Conservation (phyloP, 2,113 vertebrate species). For the Aix galericulata region DNA sequence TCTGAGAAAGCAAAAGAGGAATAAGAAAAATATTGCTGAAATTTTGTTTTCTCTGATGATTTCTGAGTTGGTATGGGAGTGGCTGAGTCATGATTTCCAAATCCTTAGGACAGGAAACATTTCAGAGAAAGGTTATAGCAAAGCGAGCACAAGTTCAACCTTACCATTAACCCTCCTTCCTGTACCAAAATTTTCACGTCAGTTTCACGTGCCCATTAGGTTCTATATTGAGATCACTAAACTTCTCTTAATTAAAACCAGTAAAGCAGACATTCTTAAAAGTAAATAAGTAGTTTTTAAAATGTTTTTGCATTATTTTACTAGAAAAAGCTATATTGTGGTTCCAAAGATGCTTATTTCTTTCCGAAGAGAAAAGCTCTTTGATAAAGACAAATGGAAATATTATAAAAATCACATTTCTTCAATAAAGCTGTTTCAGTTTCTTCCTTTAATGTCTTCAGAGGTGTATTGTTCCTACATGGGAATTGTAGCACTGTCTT, state of each 20-base stretch:
- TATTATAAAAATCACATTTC: background rate
- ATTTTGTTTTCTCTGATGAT: background rate
- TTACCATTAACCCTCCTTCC: background rate
- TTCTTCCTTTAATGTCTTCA: background rate
- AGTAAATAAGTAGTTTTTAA: background rate
- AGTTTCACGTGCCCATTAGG: background rate
- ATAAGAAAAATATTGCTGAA: background rate
- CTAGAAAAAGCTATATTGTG: background rate
- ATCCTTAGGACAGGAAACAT: background rate
- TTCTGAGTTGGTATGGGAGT: background rate
- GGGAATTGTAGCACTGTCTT: background rate
- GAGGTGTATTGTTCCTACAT: background rate
- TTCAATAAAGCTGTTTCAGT: background rate
- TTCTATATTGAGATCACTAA: background rate
- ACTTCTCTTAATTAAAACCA: background rate
- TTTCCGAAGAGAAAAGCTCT: background rate
- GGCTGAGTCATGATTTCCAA: constrained; percentile 4
- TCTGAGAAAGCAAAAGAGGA: background rate
- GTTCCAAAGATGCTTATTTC: background rate
- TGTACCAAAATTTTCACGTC: background rate
- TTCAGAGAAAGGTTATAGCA: background rate
- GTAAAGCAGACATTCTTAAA: background rate
- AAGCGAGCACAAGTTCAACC: background rate
- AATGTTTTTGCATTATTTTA: background rate
- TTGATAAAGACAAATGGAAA: background rate